These are phyloP conservation scores for Hirudo medicinalis DNA, from an alignment of 1,140 invertebrate species.

Conservation along the genomic window DNA sequence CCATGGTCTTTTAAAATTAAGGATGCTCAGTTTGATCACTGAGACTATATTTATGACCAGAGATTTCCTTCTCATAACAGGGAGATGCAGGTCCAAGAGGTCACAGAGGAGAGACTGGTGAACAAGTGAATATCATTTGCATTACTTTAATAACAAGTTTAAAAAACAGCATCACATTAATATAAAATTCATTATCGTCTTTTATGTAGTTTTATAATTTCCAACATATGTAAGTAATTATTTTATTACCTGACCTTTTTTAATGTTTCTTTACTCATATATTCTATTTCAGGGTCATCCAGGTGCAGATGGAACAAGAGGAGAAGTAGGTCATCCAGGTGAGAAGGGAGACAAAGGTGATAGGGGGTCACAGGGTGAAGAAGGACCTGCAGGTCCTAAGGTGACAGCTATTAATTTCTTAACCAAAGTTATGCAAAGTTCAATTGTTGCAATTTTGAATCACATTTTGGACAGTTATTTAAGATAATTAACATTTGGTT, in stretches of 20 bases:
- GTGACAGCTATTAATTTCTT: background rate
- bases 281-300: conserved; percentile 27
- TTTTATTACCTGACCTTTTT: background rate
- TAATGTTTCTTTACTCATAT: background rate
- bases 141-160: background rate
- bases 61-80: conserved; percentile 3
- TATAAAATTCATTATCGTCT: background rate
- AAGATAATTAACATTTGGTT: too few species aligned
- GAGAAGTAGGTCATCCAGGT: conserved; percentile 13
- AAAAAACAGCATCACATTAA: background rate
- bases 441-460: background rate
- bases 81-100: conserved; percentile 28
- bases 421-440: background rate
- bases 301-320: conserved; percentile 50
- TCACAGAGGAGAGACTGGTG: conserved; percentile 21
- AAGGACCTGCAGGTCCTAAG: conserved; percentile 62
- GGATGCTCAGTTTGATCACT: background rate
- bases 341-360: conserved; percentile 50
- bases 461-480: too few species aligned
- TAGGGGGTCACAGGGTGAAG: conserved; percentile 58
- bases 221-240: background rate
- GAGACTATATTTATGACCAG: too few species aligned
- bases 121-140: conserved; percentile 6
- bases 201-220: conserved; percentile 9
- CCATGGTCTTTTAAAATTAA: background rate